Evolutionary conservation across 2,113 vertebrate species (phyloP).

Genomic region (Aythya baeri): DNA sequence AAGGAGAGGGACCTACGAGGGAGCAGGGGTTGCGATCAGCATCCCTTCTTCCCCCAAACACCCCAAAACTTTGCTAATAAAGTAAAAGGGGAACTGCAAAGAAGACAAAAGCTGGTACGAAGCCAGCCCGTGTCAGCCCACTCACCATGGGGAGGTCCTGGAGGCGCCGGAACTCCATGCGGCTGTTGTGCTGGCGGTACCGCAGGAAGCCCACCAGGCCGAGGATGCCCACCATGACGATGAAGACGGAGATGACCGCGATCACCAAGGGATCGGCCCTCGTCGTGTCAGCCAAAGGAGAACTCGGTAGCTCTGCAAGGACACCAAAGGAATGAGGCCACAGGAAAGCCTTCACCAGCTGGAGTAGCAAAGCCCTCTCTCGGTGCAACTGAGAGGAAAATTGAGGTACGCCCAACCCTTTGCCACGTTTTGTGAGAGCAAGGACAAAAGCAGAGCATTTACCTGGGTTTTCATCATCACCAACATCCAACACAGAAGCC

Average conservation of each 20-base stretch:
- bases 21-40: conserved; percentile 35
- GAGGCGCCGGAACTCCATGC: conserved; percentile 86
- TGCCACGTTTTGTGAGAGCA: background rate
- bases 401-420: background rate
- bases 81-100: background rate
- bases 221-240: conserved; percentile 83
- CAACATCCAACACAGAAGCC: conserved; percentile 53
- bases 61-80: background rate
- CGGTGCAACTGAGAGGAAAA: background rate
- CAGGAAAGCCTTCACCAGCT: background rate
- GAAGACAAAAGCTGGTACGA: background rate
- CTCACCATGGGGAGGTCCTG: conserved; percentile 79
- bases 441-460: conserved; percentile 3
- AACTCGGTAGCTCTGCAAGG: conserved; percentile 58
- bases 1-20: conserved; percentile 55
- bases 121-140: background rate
- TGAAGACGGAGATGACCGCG: conserved; percentile 84
- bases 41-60: background rate
- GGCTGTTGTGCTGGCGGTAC: conserved; percentile 80
- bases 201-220: conserved; percentile 85
- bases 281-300: background rate
- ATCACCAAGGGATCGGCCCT: conserved; percentile 84
- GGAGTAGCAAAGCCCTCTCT: background rate
- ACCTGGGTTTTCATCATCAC: conserved; percentile 62
- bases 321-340: background rate